phyloP scores from a whole-genome alignment of 2,888 invertebrate species.

The Cyclophora punctaria region DNA sequence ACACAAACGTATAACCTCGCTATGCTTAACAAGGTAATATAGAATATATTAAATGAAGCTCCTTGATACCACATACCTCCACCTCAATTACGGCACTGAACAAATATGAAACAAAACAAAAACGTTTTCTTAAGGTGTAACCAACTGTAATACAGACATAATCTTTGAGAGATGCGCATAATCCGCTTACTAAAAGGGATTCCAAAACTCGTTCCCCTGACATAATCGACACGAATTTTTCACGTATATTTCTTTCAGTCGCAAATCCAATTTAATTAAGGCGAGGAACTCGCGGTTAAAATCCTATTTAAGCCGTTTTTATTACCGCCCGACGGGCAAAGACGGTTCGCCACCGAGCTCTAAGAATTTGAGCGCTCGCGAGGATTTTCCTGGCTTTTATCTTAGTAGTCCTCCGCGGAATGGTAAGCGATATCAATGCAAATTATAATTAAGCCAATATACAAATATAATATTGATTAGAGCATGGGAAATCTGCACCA shows the following conservation, averaged over 20 bases:
- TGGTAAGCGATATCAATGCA: constrained; percentile 61
- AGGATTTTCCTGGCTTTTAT: constrained; percentile 67
- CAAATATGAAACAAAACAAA: constrained; percentile 20
- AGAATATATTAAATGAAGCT: no score
- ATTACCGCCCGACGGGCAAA: constrained; percentile 72
- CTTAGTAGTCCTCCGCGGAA: constrained; percentile 51
- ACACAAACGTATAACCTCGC: no score
- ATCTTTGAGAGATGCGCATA: constrained; percentile 44
- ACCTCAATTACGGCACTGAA: background rate
- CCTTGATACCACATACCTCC: no score
- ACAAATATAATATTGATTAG: constrained; percentile 1
- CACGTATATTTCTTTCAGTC: constrained; percentile 72
- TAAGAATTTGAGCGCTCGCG: constrained; percentile 66
- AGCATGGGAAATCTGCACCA: no score
- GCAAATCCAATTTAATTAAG: constrained; percentile 76
- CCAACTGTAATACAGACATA: constrained; percentile 34
- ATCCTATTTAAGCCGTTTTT: constrained; percentile 75
- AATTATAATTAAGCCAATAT: constrained; percentile 41
- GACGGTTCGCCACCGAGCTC: constrained; percentile 66
- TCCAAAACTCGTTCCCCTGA: constrained; percentile 60
- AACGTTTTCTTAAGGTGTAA: constrained; percentile 21
- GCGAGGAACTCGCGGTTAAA: constrained; percentile 73
- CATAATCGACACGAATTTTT: constrained; percentile 72
- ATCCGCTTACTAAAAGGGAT: constrained; percentile 59
- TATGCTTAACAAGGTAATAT: no score